A percentile compares a stretch with the other conserved stretches of the same genome.
Evolutionary conservation across 2,888 invertebrate species (phyloP).

Genomic region (Petrophora chlorosata): DNA sequence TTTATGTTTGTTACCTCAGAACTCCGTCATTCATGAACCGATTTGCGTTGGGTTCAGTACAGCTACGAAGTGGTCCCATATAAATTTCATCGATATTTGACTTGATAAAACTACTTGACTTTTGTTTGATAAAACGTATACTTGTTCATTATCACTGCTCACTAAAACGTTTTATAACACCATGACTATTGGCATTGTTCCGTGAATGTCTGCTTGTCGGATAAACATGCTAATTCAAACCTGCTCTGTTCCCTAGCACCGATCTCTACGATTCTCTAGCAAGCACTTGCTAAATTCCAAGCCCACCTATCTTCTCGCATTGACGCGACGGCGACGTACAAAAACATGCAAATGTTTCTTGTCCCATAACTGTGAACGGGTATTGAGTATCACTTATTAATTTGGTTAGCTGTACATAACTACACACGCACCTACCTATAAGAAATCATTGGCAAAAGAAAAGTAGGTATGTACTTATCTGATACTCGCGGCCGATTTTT

Average conservation of each 20-base stretch:
- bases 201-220: too few species aligned
- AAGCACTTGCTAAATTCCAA: constrained; percentile 29
- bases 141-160: too few species aligned
- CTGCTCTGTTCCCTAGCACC: constrained; percentile 11
- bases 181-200: too few species aligned
- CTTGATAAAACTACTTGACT: too few species aligned
- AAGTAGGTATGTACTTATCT: not conserved
- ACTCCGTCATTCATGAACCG: too few species aligned
- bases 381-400: constrained; percentile 18
- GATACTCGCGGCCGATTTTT: not conserved
- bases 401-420: constrained; percentile 20
- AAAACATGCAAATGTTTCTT: constrained; percentile 26
- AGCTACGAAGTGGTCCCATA: too few species aligned
- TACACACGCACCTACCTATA: not conserved
- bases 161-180: too few species aligned
- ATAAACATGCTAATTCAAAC: constrained; percentile 5
- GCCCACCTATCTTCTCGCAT: constrained; percentile 4
- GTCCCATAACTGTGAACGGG: constrained; percentile 23
- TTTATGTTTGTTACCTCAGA: too few species aligned
- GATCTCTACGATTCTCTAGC: constrained; percentile 16
- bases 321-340: constrained; percentile 13
- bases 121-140: too few species aligned
- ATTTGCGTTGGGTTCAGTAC: too few species aligned
- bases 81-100: too few species aligned
- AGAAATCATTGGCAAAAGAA: not conserved